Percentiles rank a stretch among this genome's conserved stretches.
Evolutionary conservation across 2,797 vertebrate species (phyloP).

Genomic region (Moxostoma hubbsi): DNA sequence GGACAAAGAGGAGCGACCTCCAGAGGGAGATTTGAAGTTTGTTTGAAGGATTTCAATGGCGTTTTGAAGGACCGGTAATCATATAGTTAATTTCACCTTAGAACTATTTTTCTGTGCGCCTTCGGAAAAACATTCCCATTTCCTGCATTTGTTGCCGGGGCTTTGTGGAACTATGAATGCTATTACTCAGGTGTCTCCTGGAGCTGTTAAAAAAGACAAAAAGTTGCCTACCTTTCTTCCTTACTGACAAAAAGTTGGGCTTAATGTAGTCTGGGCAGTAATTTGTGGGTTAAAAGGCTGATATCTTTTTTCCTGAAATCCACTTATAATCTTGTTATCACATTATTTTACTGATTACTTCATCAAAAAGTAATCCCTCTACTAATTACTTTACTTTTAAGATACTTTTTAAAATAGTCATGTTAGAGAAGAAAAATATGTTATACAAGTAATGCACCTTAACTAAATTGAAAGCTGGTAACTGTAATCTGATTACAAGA

Average conservation of each 20-base stretch:
- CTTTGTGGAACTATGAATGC: constrained; percentile 32
- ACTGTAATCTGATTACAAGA: too few relatives aligned
- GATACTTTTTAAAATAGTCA: too few relatives aligned
- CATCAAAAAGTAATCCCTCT: too few relatives aligned
- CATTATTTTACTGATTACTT: too few relatives aligned
- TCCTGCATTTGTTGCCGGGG: constrained; percentile 43
- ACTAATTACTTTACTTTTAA: too few relatives aligned
- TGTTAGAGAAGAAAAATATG: too few relatives aligned
- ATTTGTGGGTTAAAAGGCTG: too few relatives aligned
- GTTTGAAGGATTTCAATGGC: constrained; percentile 44
- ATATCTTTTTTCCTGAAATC: too few relatives aligned
- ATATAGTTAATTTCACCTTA: constrained; percentile 48
- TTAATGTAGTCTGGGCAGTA: neutral
- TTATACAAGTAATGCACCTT: too few relatives aligned
- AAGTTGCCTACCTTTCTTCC: neutral
- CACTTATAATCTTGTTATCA: too few relatives aligned
- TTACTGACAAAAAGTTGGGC: neutral
- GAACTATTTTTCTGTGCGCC: constrained; percentile 38
- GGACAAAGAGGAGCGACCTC: constrained; percentile 43
- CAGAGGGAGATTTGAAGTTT: constrained; percentile 54
- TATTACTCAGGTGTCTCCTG: constrained; percentile 48
- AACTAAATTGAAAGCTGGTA: too few relatives aligned
- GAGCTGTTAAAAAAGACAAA: constrained; percentile 33
- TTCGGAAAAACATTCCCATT: constrained; percentile 28
- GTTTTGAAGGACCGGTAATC: constrained; percentile 41